phyloP scores from a whole-genome alignment of 2,113 vertebrate genomes.

The Malurus alboscapulatus region DNA sequence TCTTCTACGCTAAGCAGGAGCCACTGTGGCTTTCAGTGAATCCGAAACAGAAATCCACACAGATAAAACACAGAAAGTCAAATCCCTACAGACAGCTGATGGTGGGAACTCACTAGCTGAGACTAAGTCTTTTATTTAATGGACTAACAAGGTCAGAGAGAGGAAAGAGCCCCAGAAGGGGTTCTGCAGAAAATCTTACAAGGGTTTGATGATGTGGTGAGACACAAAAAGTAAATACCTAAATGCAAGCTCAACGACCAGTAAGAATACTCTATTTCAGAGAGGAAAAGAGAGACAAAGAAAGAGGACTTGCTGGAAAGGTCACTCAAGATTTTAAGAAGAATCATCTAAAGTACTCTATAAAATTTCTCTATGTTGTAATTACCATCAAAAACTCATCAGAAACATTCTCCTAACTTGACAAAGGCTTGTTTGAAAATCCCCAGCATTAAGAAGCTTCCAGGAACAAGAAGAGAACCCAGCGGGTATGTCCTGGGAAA shows the following conservation, averaged over 20 bases:
- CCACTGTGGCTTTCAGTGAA: background rate
- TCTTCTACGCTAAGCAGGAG: background rate
- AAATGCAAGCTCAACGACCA: background rate
- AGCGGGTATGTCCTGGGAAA: background rate
- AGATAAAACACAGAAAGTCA: conserved; percentile 7
- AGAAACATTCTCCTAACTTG: background rate
- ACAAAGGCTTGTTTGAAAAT: background rate
- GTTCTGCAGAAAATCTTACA: background rate
- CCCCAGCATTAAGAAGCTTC: background rate
- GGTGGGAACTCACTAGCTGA: background rate
- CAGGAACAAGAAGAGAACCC: background rate
- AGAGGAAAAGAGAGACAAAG: background rate
- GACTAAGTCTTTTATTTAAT: background rate
- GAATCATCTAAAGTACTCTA: background rate
- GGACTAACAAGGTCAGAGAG: background rate
- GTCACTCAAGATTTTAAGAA: background rate
- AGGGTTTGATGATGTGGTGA: background rate
- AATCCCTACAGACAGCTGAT: background rate
- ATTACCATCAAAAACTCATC: background rate
- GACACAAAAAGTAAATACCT: background rate
- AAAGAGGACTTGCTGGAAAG: background rate
- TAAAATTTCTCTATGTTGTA: background rate
- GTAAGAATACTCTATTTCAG: background rate
- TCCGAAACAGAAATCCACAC: background rate
- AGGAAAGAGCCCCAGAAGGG: background rate